Conservation (phyloP, 1,140 invertebrate species). For the Schmidtea mediterranea region DNA sequence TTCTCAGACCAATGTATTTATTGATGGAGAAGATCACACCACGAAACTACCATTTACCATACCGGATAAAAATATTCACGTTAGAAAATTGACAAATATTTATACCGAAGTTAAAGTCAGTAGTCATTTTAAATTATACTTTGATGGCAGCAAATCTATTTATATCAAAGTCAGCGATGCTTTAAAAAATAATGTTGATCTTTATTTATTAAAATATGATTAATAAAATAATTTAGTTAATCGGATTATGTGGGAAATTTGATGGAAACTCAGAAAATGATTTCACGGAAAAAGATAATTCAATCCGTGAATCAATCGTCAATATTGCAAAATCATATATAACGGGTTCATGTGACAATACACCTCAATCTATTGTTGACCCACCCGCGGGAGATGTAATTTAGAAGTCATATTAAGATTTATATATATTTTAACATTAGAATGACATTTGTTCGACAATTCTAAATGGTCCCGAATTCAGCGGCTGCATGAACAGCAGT, state of each 20-base stretch:
- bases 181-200: too few relatives aligned
- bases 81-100: neutral
- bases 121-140: neutral
- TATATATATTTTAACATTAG: too few relatives aligned
- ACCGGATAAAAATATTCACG: neutral
- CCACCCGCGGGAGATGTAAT: too few relatives aligned
- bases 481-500: too few relatives aligned
- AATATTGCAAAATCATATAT: too few relatives aligned
- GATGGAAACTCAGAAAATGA: conserved; percentile 3
- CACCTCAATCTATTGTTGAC: too few relatives aligned
- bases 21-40: neutral
- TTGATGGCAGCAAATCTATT: neutral
- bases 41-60: neutral
- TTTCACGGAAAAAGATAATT: conserved; percentile 1
- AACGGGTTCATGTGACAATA: too few relatives aligned
- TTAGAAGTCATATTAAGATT: too few relatives aligned
- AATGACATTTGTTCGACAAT: too few relatives aligned
- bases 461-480: too few relatives aligned
- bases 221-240: neutral
- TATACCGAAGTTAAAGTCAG: neutral
- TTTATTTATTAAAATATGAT: too few relatives aligned
- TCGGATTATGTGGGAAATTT: conserved; percentile 4
- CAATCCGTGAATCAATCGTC: too few relatives aligned
- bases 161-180: neutral
- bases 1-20: neutral